phyloP scores from a whole-genome alignment of 2,888 invertebrate genomes.

The Andrena flavipes region DNA sequence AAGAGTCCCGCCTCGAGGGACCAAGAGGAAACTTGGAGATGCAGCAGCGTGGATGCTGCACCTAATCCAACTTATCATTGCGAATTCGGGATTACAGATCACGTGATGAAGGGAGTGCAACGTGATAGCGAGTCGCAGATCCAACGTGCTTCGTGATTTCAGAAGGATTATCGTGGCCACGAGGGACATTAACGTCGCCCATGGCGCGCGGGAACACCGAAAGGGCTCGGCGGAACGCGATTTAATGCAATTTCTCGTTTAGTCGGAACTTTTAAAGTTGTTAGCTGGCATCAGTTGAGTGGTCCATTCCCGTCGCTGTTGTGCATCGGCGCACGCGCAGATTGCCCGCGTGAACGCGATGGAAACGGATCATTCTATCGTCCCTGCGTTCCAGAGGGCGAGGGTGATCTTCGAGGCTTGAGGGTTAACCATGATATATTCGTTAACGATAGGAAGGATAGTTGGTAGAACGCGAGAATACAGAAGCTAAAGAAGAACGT shows the following conservation, averaged over 20 bases:
- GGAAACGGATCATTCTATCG: neutral
- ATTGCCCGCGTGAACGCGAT: conserved; percentile 29
- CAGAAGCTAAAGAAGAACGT: too few relatives aligned
- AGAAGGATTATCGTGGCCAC: conserved; percentile 34
- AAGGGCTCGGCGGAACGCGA: conserved; percentile 60
- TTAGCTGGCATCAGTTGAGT: conserved; percentile 70
- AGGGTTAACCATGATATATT: neutral
- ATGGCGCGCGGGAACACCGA: conserved; percentile 27
- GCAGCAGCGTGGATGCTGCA: neutral
- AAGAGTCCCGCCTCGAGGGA: neutral
- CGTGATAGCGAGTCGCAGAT: neutral
- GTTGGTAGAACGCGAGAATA: too few relatives aligned
- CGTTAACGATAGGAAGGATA: too few relatives aligned
- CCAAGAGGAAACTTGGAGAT: neutral
- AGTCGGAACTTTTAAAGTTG: conserved; percentile 73
- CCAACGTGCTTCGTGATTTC: conserved; percentile 12
- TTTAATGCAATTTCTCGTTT: conserved; percentile 76
- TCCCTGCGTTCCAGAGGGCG: conserved; percentile 5
- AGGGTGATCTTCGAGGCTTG: neutral
- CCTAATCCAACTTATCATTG: neutral
- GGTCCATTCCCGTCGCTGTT: conserved; percentile 52
- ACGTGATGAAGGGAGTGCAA: neutral
- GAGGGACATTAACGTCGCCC: conserved; percentile 42
- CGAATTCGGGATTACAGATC: neutral
- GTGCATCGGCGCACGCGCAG: conserved; percentile 46